These are phyloP conservation scores for Folsomia candida DNA, from an alignment of 2,888 invertebrate species.

Conservation along the genomic window DNA sequence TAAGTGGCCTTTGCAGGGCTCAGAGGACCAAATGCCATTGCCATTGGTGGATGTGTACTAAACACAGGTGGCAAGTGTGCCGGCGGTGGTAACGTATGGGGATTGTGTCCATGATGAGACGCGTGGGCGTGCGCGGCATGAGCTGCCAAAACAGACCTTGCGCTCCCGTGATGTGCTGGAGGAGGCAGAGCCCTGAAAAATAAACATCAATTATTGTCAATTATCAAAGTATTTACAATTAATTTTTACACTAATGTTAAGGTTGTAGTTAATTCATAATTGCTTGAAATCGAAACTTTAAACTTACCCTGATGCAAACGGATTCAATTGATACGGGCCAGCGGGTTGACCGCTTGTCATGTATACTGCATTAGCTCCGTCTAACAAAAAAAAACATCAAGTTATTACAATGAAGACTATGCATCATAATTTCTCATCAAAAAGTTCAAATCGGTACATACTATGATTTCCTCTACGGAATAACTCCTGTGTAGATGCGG, in stretches of 20 bases:
- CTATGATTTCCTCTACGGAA: slow-evolving; percentile 46
- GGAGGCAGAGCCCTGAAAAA: slow-evolving; percentile 68
- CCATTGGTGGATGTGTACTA: slow-evolving; percentile 65
- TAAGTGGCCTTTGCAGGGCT: slow-evolving; percentile 69
- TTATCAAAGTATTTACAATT: no score
- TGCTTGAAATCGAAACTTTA: neutral
- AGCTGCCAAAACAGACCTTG: slow-evolving; percentile 63
- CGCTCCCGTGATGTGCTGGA: slow-evolving; percentile 78
- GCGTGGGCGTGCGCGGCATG: slow-evolving; percentile 53
- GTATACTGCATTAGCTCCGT: slow-evolving; percentile 47
- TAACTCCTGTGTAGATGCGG: slow-evolving; percentile 44
- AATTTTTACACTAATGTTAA: no score
- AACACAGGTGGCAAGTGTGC: slow-evolving; percentile 57
- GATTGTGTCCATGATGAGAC: slow-evolving; percentile 66
- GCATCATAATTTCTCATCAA: no score
- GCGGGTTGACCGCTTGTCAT: slow-evolving; percentile 43
- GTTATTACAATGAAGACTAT: neutral
- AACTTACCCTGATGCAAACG: slow-evolving; percentile 53
- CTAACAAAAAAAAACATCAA: slow-evolving; percentile 20
- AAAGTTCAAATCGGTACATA: slow-evolving; percentile 10
- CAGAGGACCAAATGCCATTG: slow-evolving; percentile 65
- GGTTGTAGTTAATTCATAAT: neutral
- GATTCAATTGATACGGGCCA: slow-evolving; percentile 56
- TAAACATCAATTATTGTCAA: neutral
- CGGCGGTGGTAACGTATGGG: slow-evolving; percentile 64